A percentile compares a stretch with the other conserved stretches of the same genome.
These are phyloP conservation scores for Palythoa heliodiscus DNA, from an alignment of 92 coral and sea anemone species.

Conservation along the genomic window DNA sequence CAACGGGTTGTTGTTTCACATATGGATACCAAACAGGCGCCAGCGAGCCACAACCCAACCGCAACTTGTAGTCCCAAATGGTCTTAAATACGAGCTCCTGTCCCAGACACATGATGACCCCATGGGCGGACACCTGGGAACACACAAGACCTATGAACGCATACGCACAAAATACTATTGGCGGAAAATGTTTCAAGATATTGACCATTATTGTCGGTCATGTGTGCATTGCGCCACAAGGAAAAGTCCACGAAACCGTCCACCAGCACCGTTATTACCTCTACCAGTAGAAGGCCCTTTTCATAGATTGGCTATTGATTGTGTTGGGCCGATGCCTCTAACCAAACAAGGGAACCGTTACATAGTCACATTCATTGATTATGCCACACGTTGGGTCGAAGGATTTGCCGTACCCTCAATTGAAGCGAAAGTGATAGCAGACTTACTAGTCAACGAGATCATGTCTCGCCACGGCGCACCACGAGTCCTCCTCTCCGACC, in stretches of 20 bases:
- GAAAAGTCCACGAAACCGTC: no score
- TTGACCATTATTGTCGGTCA: no score
- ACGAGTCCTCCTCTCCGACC: constrained; percentile 47
- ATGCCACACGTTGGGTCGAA: constrained; percentile 55
- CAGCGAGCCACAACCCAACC: not conserved
- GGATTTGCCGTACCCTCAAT: constrained; percentile 38
- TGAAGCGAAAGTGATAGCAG: constrained; percentile 31
- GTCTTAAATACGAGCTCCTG: constrained; percentile 52
- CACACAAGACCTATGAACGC: constrained; percentile 44
- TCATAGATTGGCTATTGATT: constrained; percentile 43
- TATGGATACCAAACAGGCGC: constrained; percentile 33
- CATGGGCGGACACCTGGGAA: constrained; percentile 57
- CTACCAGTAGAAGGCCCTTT: constrained; percentile 61
- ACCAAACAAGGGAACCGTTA: constrained; percentile 58
- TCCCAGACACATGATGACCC: constrained; percentile 57
- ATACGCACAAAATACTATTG: no score
- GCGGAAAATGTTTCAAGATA: no score
- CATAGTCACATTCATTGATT: constrained; percentile 51
- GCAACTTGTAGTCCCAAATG: constrained; percentile 53
- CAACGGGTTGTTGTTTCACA: constrained; percentile 49
- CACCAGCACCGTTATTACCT: constrained; percentile 31
- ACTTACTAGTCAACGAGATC: constrained; percentile 35
- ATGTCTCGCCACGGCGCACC: constrained; percentile 57
- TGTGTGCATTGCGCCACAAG: no score
- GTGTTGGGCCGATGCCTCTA: constrained; percentile 51